Conservation (phyloP, 30 jellyfish, hydroid and myxozoan genomes). For the Aurelia aurita region DNA sequence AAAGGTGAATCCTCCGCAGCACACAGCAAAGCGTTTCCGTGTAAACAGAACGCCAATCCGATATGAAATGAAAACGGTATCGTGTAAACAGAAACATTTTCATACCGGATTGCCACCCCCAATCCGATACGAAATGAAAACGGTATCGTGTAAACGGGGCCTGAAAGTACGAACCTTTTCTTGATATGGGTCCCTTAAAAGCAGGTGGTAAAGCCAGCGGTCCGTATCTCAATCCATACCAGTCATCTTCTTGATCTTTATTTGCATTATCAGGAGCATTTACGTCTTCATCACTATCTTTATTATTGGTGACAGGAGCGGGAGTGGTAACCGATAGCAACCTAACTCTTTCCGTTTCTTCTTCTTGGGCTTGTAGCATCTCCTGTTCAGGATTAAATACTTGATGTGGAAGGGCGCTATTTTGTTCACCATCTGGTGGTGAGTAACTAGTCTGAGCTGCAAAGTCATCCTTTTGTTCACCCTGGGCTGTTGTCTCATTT, state of each 20-base stretch:
- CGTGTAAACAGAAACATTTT: too few relatives aligned
- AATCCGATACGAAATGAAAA: too few relatives aligned
- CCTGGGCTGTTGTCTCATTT: constrained; percentile 32
- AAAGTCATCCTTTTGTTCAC: constrained; percentile 45
- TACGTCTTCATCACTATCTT: constrained; percentile 71
- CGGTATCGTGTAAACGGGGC: too few relatives aligned
- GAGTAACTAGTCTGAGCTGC: constrained; percentile 9
- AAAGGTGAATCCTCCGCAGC: too few relatives aligned
- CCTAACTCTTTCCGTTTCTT: constrained; percentile 58
- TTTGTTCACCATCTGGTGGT: constrained; percentile 5
- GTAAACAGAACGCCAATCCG: too few relatives aligned
- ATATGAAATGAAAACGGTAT: too few relatives aligned
- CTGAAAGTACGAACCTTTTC: constrained; percentile 16
- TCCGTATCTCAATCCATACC: constrained; percentile 71
- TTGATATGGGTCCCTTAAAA: constrained; percentile 24
- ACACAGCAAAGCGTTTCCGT: too few relatives aligned
- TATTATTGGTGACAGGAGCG: constrained; percentile 62
- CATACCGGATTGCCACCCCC: too few relatives aligned
- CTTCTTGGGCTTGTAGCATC: constrained; percentile 43
- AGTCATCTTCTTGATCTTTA: constrained; percentile 45
- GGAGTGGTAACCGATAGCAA: constrained; percentile 41
- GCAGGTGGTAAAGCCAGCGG: constrained; percentile 83
- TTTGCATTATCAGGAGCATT: constrained; percentile 68
- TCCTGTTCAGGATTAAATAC: constrained; percentile 67
- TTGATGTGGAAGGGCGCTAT: constrained; percentile 52